phyloP scores from a whole-genome alignment of 2,888 invertebrate species.

The Drosophila crucigera region DNA sequence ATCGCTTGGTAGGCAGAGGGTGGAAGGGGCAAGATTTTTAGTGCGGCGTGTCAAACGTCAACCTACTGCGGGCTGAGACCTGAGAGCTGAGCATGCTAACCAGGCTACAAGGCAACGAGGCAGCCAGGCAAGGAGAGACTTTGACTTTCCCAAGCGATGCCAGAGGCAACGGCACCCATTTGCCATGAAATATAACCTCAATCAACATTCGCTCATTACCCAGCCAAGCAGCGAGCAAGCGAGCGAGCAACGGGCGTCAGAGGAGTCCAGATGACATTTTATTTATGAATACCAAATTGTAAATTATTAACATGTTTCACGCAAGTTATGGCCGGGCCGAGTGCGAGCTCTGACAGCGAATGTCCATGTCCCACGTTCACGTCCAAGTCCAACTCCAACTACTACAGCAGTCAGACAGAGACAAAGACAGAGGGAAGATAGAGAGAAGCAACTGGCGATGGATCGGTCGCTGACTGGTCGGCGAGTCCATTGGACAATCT shows the following conservation, averaged over 20 bases:
- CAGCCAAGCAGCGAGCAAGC: constrained; percentile 6
- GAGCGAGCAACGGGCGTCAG: constrained; percentile 34
- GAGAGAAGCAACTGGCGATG: constrained; percentile 41
- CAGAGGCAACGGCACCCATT: constrained; percentile 65
- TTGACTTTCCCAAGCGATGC: constrained; percentile 62
- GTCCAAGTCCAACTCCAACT: constrained; percentile 30
- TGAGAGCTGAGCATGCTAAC: constrained; percentile 42
- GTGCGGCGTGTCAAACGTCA: constrained; percentile 75
- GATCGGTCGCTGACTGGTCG: constrained; percentile 54
- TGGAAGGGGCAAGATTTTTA: constrained; percentile 14
- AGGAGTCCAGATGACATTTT: constrained; percentile 81
- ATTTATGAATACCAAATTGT: constrained; percentile 86
- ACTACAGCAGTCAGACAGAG: constrained; percentile 1
- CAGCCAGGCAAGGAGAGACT: constrained; percentile 27
- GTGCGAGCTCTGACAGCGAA: constrained; percentile 56
- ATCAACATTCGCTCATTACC: constrained; percentile 84
- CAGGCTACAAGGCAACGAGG: constrained; percentile 22
- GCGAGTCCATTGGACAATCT: constrained; percentile 46
- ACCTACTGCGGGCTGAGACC: constrained; percentile 40
- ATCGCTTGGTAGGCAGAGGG: constrained; percentile 2
- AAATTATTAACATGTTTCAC: constrained; percentile 85
- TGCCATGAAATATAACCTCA: constrained; percentile 84
- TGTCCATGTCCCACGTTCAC: constrained; percentile 45
- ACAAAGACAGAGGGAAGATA: neutral
- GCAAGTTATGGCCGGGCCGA: constrained; percentile 78